Conservation (phyloP, 2,797 vertebrate species). For the Lophotriccus pileatus region DNA sequence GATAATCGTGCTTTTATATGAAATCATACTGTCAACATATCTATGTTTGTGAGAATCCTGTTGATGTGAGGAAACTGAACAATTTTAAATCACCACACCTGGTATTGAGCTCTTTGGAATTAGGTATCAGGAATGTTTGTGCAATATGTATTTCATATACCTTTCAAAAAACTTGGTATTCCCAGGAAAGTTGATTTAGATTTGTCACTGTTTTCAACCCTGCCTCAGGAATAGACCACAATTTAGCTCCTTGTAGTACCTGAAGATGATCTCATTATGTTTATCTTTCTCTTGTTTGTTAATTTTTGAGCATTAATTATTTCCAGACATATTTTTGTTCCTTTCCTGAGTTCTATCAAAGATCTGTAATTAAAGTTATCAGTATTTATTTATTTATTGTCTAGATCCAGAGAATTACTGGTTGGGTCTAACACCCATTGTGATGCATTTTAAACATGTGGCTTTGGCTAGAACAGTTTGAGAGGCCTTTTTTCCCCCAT, state of each 20-base stretch:
- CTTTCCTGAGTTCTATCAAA: background rate
- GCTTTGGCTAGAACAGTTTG: background rate
- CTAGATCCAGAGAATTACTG: background rate
- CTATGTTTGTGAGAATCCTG: background rate
- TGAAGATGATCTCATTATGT: background rate
- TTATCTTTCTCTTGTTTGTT: background rate
- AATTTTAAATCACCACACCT: background rate
- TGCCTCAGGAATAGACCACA: background rate
- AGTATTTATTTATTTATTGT: background rate
- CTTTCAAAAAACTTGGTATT: background rate
- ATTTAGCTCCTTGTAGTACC: background rate
- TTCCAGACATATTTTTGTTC: background rate
- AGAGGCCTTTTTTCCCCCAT: background rate
- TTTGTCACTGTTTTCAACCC: background rate
- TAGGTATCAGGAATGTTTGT: background rate
- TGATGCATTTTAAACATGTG: background rate
- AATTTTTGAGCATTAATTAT: background rate
- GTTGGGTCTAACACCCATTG: background rate
- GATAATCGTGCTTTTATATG: background rate
- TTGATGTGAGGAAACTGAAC: accelerated
- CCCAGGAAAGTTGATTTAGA: background rate
- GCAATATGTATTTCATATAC: background rate
- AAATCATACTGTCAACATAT: background rate
- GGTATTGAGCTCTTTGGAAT: background rate
- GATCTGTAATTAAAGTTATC: background rate